These are phyloP conservation scores for Neomorphus geoffroyi DNA, from an alignment of 2,797 vertebrate genomes.

Conservation along the genomic window DNA sequence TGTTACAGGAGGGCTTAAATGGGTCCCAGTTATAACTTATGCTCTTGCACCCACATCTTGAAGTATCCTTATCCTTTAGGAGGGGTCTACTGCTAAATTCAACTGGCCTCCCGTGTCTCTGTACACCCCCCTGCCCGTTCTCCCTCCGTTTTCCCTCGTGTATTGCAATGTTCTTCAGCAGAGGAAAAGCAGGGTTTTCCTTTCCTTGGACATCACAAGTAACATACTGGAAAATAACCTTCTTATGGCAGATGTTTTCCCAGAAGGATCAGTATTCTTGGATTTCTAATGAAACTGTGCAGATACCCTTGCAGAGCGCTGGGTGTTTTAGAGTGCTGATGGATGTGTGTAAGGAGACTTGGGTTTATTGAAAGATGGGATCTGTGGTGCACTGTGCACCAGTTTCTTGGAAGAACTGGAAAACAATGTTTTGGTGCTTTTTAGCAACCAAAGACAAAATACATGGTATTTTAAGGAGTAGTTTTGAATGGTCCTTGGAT, in stretches of 20 bases:
- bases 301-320: not conserved
- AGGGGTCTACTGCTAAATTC: not conserved
- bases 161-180: not conserved
- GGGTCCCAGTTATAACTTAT: not conserved
- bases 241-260: not conserved
- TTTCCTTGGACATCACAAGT: not conserved
- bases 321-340: not conserved
- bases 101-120: not conserved
- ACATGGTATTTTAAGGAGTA: not conserved
- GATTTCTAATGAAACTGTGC: not conserved
- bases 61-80: not conserved
- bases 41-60: accelerated
- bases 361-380: not conserved
- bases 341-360: not conserved
- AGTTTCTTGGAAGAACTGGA: not conserved
- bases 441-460: not conserved
- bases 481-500: not conserved
- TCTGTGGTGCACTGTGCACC: not conserved
- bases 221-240: not conserved
- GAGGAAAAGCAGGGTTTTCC: not conserved
- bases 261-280: not conserved
- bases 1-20: not conserved
- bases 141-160: not conserved
- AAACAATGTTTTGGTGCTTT: not conserved
- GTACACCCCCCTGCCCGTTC: not conserved